These are phyloP conservation scores for Falco biarmicus DNA, from an alignment of 2,797 vertebrate species.

Conservation along the genomic window DNA sequence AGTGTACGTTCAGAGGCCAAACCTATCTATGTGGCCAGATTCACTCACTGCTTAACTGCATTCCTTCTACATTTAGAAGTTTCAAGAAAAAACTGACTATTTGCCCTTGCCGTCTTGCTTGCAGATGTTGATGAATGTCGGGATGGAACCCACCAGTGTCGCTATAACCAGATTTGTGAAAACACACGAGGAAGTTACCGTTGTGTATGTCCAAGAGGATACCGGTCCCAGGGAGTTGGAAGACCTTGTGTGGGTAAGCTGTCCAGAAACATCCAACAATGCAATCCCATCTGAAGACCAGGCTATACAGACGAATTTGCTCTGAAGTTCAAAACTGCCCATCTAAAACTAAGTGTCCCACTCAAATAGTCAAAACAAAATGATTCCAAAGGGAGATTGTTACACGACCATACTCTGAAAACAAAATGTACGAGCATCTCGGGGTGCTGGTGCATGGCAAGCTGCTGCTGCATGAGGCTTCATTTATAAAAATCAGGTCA, in stretches of 20 bases:
- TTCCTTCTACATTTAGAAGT: neutral
- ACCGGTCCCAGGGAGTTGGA: conserved; percentile 88
- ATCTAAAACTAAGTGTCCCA: rapidly evolving
- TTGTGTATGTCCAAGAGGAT: conserved; percentile 91
- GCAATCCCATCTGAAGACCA: neutral
- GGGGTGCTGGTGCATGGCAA: neutral
- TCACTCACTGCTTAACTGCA: neutral
- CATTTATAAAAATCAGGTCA: neutral
- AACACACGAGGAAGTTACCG: conserved; percentile 92
- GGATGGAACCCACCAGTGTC: conserved; percentile 92
- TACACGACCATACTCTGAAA: neutral
- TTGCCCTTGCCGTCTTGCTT: conserved; percentile 15
- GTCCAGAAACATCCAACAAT: neutral
- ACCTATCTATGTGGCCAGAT: too few species aligned
- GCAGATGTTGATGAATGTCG: conserved; percentile 94
- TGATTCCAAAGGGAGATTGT: neutral
- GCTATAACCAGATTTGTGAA: conserved; percentile 96
- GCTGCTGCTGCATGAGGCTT: neutral
- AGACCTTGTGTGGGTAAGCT: conserved; percentile 90
- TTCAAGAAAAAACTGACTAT: neutral
- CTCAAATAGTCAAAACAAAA: neutral
- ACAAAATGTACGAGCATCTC: neutral
- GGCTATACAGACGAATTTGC: neutral
- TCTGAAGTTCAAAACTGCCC: neutral
- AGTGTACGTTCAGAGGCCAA: neutral